phyloP scores from a whole-genome alignment of 2,797 vertebrate species.

The Onychomys torridus region DNA sequence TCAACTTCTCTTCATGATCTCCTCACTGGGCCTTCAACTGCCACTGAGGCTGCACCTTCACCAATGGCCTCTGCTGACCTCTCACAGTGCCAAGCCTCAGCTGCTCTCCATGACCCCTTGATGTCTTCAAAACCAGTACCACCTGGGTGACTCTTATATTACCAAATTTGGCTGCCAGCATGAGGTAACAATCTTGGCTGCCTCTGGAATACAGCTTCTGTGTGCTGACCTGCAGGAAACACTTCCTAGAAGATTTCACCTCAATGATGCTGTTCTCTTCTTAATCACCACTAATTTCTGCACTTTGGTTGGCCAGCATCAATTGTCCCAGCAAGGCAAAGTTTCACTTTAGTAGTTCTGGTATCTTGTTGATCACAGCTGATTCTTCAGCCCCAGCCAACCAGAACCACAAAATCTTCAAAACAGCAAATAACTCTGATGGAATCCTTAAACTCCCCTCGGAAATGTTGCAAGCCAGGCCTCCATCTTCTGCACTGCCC shows the following conservation, averaged over 20 bases:
- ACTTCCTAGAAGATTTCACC: neutral
- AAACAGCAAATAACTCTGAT: neutral
- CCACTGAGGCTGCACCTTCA: too few relatives aligned
- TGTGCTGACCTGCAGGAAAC: neutral
- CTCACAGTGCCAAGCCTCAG: neutral
- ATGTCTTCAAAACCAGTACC: neutral
- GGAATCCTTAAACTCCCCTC: neutral
- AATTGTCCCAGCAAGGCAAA: neutral
- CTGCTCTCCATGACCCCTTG: neutral
- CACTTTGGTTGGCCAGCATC: neutral
- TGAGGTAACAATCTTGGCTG: neutral
- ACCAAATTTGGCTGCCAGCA: neutral
- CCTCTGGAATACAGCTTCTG: neutral
- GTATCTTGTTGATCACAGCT: neutral
- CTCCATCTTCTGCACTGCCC: neutral
- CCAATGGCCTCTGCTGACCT: neutral
- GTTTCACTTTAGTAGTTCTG: neutral
- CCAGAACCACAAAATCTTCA: neutral
- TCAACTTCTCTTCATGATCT: too few relatives aligned
- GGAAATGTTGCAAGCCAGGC: neutral
- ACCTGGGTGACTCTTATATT: neutral
- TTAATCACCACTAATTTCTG: neutral
- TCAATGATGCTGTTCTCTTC: neutral
- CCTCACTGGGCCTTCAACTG: too few relatives aligned
- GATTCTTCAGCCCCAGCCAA: neutral